These are phyloP conservation scores for Myotis myotis DNA, from an alignment of 2,797 vertebrate species.

Conservation along the genomic window DNA sequence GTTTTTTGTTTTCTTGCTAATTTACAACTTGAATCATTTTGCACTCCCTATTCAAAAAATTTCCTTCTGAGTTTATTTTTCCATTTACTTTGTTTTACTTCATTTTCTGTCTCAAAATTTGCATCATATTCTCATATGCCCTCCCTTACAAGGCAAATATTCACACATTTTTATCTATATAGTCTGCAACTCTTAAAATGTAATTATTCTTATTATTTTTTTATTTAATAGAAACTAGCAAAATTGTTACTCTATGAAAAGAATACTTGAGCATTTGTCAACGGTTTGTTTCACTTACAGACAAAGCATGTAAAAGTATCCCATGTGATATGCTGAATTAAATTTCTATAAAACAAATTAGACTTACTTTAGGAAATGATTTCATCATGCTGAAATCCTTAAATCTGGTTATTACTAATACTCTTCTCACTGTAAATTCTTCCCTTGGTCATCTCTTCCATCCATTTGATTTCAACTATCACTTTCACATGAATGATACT, in stretches of 20 bases:
- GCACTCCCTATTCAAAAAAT: background rate
- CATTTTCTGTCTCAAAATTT: background rate
- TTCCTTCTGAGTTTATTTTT: background rate
- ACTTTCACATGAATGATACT: background rate
- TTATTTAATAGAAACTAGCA: background rate
- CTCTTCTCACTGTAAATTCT: background rate
- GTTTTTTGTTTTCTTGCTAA: background rate
- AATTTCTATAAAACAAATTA: slow-evolving; percentile 30
- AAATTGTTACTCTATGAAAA: background rate
- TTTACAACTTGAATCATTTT: slow-evolving; percentile 26
- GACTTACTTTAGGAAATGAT: slow-evolving; percentile 9
- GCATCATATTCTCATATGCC: background rate
- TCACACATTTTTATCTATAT: background rate
- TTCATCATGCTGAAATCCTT: background rate
- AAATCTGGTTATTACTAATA: background rate
- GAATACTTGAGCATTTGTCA: background rate
- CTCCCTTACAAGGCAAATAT: background rate
- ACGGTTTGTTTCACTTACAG: background rate
- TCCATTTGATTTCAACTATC: background rate
- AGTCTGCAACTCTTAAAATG: background rate
- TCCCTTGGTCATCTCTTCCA: background rate
- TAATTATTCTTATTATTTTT: background rate
- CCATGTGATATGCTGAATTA: background rate
- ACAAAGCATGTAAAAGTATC: background rate
- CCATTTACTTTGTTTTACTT: background rate